Percentiles rank a stretch among this genome's conserved stretches.
phyloP scores from a whole-genome alignment of 1,140 invertebrate species.

The Leguminivora glycinivorella region DNA sequence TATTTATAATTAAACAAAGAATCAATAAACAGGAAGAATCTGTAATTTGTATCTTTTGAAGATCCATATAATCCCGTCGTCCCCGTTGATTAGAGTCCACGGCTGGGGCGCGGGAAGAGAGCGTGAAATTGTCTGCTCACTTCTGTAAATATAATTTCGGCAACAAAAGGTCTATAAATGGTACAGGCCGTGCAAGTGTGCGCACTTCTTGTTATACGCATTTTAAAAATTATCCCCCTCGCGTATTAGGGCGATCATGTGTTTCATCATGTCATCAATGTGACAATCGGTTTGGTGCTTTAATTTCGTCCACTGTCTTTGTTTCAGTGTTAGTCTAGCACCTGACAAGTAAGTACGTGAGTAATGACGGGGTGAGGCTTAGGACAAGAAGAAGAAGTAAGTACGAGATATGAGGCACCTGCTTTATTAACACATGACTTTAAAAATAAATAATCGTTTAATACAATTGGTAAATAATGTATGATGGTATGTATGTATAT shows the following conservation, averaged over 20 bases:
- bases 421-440: no score
- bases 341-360: no score
- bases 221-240: slow-evolving; percentile 49
- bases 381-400: no score
- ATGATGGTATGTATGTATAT: no score
- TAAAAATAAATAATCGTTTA: no score
- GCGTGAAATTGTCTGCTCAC: slow-evolving; percentile 79
- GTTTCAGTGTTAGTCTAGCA: neutral
- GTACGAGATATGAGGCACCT: no score
- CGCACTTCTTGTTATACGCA: slow-evolving; percentile 63
- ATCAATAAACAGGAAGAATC: neutral
- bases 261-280: slow-evolving; percentile 39
- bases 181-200: slow-evolving; percentile 68
- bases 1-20: neutral
- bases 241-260: slow-evolving; percentile 25
- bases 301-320: neutral
- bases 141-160: slow-evolving; percentile 79
- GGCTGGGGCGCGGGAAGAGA: slow-evolving; percentile 68
- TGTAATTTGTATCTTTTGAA: neutral
- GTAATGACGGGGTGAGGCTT: no score
- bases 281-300: neutral
- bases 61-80: slow-evolving; percentile 21
- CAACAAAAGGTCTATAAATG: slow-evolving; percentile 78
- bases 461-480: no score
- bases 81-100: slow-evolving; percentile 71